A percentile compares a stretch with the other conserved stretches of the same genome.
Evolutionary conservation across 2,888 invertebrate genomes (phyloP).

Genomic region (Mythimna vitellina): DNA sequence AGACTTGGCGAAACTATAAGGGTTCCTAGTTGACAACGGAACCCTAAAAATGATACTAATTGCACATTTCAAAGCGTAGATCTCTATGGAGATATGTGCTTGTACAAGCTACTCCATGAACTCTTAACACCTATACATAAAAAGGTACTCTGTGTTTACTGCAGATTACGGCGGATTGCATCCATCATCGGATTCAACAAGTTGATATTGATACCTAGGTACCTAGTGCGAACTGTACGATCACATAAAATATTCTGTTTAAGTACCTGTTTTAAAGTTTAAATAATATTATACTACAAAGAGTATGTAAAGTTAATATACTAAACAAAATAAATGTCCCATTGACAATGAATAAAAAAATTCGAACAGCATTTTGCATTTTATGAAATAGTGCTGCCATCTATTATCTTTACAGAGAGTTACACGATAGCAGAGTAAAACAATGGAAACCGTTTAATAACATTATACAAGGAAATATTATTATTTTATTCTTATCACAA

Average conservation of each 20-base stretch:
- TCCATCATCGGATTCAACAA: too few species aligned
- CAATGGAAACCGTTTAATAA: not conserved
- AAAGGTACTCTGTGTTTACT: too few species aligned
- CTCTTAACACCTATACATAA: too few species aligned
- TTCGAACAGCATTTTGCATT: not conserved
- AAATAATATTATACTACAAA: not conserved
- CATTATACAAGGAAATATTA: slow-evolving; percentile 1
- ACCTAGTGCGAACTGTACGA: not conserved
- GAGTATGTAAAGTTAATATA: too few species aligned
- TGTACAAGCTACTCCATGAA: too few species aligned
- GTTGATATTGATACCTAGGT: too few species aligned
- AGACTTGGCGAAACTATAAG: too few species aligned
- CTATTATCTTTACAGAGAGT: slow-evolving; percentile 3
- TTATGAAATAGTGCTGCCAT: slow-evolving; percentile 61
- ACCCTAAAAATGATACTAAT: too few species aligned
- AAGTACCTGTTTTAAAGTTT: not conserved
- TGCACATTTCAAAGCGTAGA: too few species aligned
- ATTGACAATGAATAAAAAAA: not conserved
- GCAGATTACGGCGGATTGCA: too few species aligned
- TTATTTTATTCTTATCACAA: slow-evolving; percentile 5
- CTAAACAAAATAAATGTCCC: not conserved
- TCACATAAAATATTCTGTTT: not conserved
- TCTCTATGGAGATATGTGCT: too few species aligned
- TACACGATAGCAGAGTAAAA: not conserved
- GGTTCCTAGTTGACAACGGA: too few species aligned